Evolutionary conservation across 2,797 vertebrate species (phyloP).

Genomic region (Poecilia wingei): DNA sequence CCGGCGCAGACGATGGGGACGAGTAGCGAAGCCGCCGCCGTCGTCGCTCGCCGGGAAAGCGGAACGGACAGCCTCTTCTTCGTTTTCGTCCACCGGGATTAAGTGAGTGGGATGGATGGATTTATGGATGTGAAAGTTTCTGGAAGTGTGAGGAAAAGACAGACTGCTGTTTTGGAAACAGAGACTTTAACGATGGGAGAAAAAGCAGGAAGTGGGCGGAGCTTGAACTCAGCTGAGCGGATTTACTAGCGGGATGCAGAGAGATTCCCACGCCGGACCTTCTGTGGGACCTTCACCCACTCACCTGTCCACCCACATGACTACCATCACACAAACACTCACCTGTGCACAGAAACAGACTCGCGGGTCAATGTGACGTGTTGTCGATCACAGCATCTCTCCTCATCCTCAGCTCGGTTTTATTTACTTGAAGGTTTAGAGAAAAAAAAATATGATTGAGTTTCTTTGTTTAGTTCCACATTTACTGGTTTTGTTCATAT

Average conservation of each 20-base stretch:
- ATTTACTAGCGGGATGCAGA: slow-evolving; percentile 46
- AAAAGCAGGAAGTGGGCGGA: slow-evolving; percentile 33
- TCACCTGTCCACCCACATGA: slow-evolving; percentile 60
- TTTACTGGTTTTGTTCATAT: slow-evolving; percentile 48
- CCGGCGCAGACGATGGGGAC: neutral
- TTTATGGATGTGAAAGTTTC: slow-evolving; percentile 23
- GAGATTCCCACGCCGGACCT: slow-evolving; percentile 66
- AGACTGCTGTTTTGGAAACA: slow-evolving; percentile 51
- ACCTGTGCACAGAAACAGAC: slow-evolving; percentile 33
- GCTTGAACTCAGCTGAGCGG: slow-evolving; percentile 59
- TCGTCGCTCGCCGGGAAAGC: slow-evolving; percentile 44
- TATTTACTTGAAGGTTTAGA: slow-evolving; percentile 76
- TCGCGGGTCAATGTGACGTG: slow-evolving; percentile 49
- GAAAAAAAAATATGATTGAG: slow-evolving; percentile 16
- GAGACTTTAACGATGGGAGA: slow-evolving; percentile 23
- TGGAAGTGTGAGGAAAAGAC: slow-evolving; percentile 14
- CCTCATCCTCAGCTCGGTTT: slow-evolving; percentile 60
- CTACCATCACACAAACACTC: slow-evolving; percentile 50
- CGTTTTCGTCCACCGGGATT: slow-evolving; percentile 65
- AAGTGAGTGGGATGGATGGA: slow-evolving; percentile 28
- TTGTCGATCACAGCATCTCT: slow-evolving; percentile 54
- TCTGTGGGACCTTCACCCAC: slow-evolving; percentile 69
- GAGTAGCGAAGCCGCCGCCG: slow-evolving; percentile 23
- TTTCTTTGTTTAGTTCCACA: slow-evolving; percentile 30
- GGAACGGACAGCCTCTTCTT: slow-evolving; percentile 27